Evolutionary conservation across 35 echinoderm and acorn worm species (phyloP), one percentile per base, ranked within the genome.

Genomic region (Ophiothrix spiculata): DNA sequence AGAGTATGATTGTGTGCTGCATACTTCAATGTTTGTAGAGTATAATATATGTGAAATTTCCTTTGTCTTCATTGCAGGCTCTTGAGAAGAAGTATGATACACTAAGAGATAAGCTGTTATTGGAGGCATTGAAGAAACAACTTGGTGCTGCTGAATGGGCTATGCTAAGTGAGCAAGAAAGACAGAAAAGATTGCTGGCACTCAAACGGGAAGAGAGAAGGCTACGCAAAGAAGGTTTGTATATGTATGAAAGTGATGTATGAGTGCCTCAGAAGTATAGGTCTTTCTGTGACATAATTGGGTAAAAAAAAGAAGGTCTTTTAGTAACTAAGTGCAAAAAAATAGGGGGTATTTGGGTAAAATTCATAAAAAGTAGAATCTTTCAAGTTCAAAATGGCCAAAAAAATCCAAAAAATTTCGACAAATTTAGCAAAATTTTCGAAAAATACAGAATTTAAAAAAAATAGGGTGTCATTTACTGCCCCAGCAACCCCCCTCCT

Each of bases 11-110:
- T n/a, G n/a, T n/a, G n/a, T n/a, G n/a, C n/a, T n/a, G n/a, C n/a
- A n/a, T n/a, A n/a, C n/a, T n/a, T n/a, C n/a, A n/a, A n/a, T n/a
- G n/a, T n/a, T n/a, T n/a, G n/a, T n/a, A n/a, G n/a, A n/a, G n/a
- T n/a, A n/a, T n/a, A n/a, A n/a, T n/a, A n/a, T n/a, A n/a, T n/a
- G n/a, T n/a, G n/a, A n/a, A n/a, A n/a, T n/a, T n/a, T n/a, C n/a
- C n/a, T n/a, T n/a, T n/a, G n/a, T n/a, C n/a, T n/a, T n/a, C n/a
- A n/a, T 69, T 69, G 17, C 37, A 98, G 95, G 91, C 91, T 40
- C 74, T 98, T 12, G 86, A 90, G 19, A 93, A 98, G 79, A 98
- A 98, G 83, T 98, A 98, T 83, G 92, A 98, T 79, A 84, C 80
- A n/a, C 74, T 98, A 25, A 84, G 84, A 83, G 91, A 98, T 32